phyloP scores from a whole-genome alignment of 35 echinoderm and acorn worm species.

The Ptychodera flava region DNA sequence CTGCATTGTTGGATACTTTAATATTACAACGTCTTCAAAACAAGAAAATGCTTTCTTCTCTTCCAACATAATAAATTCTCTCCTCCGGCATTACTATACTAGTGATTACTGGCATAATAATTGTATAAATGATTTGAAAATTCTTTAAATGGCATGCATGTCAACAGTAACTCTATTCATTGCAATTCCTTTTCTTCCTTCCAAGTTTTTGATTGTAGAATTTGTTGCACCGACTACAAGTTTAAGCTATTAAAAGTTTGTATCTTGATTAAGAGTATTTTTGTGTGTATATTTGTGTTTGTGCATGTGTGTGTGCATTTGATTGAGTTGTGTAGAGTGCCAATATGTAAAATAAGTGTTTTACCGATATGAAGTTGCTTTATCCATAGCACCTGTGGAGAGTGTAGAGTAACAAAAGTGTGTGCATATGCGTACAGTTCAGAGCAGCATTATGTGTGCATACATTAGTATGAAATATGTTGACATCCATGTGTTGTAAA shows the following conservation, averaged over 20 bases:
- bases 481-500: no score
- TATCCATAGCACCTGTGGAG: neutral
- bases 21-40: no score
- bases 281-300: neutral
- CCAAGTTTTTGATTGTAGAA: neutral
- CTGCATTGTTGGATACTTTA: no score
- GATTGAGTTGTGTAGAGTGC: neutral
- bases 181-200: neutral
- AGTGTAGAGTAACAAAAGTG: neutral
- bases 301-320: neutral
- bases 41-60: no score
- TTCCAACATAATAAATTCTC: no score
- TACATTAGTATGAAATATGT: no score
- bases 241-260: no score
- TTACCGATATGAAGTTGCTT: neutral
- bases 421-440: no score
- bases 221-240: neutral
- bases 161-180: neutral
- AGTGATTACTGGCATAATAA: no score
- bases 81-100: no score
- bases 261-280: no score
- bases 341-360: neutral
- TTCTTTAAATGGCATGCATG: neutral
- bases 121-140: neutral
- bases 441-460: no score